phyloP scores from a whole-genome alignment of 2,113 vertebrate species.

The Hymenochirus boettgeri region DNA sequence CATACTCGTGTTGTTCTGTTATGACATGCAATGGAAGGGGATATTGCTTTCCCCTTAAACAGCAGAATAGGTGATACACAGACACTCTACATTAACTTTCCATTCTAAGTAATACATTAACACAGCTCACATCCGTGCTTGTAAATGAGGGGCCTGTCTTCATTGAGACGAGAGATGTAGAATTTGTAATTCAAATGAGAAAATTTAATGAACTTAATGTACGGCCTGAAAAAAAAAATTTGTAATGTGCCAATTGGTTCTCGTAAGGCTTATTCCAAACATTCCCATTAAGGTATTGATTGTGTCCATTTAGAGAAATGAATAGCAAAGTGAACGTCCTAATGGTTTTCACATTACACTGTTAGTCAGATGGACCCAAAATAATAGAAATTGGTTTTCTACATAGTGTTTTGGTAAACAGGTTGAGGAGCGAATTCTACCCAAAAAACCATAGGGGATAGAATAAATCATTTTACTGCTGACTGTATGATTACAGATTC shows the following conservation, averaged over 20 bases:
- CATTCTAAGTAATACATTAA: constrained; percentile 57
- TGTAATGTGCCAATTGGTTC: constrained; percentile 56
- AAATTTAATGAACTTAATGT: constrained; percentile 65
- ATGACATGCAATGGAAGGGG: not conserved
- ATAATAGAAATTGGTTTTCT: constrained; percentile 34
- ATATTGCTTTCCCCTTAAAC: constrained; percentile 29
- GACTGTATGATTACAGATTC: no score
- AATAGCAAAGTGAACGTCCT: constrained; percentile 45
- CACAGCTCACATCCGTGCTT: constrained; percentile 53
- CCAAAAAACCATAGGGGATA: not conserved
- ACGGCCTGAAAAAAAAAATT: constrained; percentile 47
- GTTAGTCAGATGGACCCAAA: constrained; percentile 31
- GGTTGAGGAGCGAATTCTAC: no score
- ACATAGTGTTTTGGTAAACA: constrained; percentile 9
- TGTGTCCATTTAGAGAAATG: constrained; percentile 53
- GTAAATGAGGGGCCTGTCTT: constrained; percentile 57
- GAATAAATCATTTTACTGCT: no score
- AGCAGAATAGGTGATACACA: constrained; percentile 44
- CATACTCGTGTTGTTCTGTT: not conserved
- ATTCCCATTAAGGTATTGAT: constrained; percentile 62
- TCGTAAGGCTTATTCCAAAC: constrained; percentile 55
- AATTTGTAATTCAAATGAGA: constrained; percentile 68
- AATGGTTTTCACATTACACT: constrained; percentile 46
- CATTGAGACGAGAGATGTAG: constrained; percentile 55
- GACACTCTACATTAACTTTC: constrained; percentile 57